These are phyloP conservation scores for Ginglymostoma cirratum DNA, from an alignment of 2,113 vertebrate species.

Conservation along the genomic window DNA sequence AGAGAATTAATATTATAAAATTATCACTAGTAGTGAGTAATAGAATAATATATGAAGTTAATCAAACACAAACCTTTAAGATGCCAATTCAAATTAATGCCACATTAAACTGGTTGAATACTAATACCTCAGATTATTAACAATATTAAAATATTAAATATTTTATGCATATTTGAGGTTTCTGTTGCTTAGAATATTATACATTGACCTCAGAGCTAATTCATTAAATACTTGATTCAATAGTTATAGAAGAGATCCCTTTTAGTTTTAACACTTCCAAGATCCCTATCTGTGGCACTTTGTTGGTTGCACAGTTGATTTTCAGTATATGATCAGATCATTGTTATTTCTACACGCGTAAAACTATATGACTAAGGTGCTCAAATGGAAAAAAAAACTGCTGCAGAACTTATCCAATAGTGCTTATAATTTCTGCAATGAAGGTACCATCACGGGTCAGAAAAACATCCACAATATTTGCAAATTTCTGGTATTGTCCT, in stretches of 20 bases:
- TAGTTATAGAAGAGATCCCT: background rate
- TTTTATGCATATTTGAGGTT: background rate
- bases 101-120: background rate
- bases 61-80: background rate
- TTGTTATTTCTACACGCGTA: background rate
- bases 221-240: background rate
- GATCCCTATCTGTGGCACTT: too few relatives aligned
- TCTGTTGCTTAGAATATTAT: background rate
- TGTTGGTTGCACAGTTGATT: background rate
- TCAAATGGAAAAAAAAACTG: background rate
- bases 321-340: background rate
- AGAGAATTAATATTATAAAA: background rate
- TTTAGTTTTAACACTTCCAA: background rate
- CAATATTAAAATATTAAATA: background rate
- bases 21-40: background rate
- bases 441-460: too few relatives aligned
- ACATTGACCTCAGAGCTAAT: background rate
- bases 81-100: background rate
- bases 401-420: too few relatives aligned
- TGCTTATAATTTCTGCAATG: too few relatives aligned
- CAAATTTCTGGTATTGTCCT: too few relatives aligned
- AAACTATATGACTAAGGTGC: background rate
- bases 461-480: too few relatives aligned
- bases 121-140: background rate
- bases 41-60: background rate